Evolutionary conservation across 2,888 invertebrate genomes (phyloP), one percentile per base, ranked within the genome.

Genomic region (Apamea anceps): DNA sequence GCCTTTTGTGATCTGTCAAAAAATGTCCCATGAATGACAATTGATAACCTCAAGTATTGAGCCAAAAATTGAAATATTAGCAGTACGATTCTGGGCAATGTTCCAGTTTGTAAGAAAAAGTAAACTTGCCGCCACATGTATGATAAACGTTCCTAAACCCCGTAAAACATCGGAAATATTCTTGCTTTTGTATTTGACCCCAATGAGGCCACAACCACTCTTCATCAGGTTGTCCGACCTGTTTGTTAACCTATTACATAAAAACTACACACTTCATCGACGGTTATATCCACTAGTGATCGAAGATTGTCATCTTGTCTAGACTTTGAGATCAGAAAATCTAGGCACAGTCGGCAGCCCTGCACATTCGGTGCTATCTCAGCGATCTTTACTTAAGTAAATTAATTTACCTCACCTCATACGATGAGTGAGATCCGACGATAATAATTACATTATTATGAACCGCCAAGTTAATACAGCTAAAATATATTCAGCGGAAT

Each of bases 401-500:
- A 90, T 90, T 89, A 87, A 88, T 90, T 88, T 87, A 83, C 84
- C 79, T 86, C 82, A 83, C 85, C 82, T 85, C 81, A 77, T 80
- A 81, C 87, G 81, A 79, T 85, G 82, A 85, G 79, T 85, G 72
- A 86, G 86, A 89, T 90, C 87, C 60, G 42, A 42, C 76, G 90
- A 88, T 88, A 90, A 79, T 81, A 77, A 84, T 89, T 88, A 77
- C 73, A 85, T 85, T 88, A 89, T 88, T 86, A 85, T 80, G 82
- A 82, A 79, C 85, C 74, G 68, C 32, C 48, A 72, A 77, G 77
- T 84, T 87, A 85, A 84, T 89, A 81, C 82, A 81, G 82, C 82
- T 82, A 82, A 85, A 87, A 85, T 81, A 67, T 86, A 84, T 80
- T 66, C 67, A 75, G 48, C 67, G 72, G 76, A 81, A 70, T 81